Conservation (phyloP, 2,888 invertebrate species). For the Scelioninae gen. 2 region DNA sequence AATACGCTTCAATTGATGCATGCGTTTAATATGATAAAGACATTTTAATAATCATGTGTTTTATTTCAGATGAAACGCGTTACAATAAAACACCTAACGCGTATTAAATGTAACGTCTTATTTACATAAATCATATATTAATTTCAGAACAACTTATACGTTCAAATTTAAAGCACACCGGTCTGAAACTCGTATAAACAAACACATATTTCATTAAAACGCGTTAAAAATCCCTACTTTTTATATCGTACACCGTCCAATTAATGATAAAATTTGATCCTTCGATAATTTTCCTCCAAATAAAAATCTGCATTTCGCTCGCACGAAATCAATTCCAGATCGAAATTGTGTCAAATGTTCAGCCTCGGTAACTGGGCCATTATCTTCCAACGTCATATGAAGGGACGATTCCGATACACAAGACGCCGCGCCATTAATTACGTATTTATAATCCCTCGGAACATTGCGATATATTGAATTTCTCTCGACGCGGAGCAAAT, state of each 20-base stretch:
- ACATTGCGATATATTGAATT: constrained; percentile 44
- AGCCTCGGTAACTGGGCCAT: constrained; percentile 21
- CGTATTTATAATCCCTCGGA: constrained; percentile 34
- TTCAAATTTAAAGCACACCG: too few species aligned
- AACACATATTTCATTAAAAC: too few species aligned
- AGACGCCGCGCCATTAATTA: constrained; percentile 21
- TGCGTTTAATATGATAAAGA: too few species aligned
- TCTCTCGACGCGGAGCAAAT: constrained; percentile 38
- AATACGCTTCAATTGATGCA: too few species aligned
- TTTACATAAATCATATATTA: too few species aligned
- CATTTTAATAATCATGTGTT: too few species aligned
- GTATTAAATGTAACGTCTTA: too few species aligned
- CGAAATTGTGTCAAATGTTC: constrained; percentile 28
- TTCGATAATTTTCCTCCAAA: constrained; percentile 4
- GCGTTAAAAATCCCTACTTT: too few species aligned
- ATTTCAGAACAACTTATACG: too few species aligned
- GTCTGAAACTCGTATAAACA: too few species aligned
- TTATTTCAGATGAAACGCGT: too few species aligned
- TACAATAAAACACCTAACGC: too few species aligned
- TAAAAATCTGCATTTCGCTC: not conserved
- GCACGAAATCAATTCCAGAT: not conserved
- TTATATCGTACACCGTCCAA: not conserved
- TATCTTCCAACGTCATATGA: constrained; percentile 16
- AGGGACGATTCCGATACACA: constrained; percentile 11
- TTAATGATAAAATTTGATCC: constrained; percentile 1